phyloP scores from a whole-genome alignment of 2,888 invertebrate species.

The Drosophila cracens region DNA sequence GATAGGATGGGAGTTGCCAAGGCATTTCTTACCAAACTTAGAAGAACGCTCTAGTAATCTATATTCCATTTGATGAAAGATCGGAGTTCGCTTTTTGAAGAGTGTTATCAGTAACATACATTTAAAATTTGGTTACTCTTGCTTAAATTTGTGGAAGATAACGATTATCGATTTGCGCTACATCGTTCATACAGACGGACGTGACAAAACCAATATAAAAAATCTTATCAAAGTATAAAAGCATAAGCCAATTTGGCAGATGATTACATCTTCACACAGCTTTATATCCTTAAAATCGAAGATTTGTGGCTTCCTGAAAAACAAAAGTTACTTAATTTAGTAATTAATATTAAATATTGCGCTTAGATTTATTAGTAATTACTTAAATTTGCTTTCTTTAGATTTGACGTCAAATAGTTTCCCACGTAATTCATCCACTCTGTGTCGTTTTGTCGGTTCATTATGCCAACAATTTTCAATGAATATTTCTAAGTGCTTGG shows the following conservation, averaged over 20 bases:
- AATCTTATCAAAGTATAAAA: not conserved
- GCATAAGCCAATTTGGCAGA: not conserved
- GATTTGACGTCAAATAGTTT: accelerated
- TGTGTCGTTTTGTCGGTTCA: not conserved
- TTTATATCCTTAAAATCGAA: not conserved
- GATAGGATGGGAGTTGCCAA: not conserved
- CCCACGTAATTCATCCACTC: accelerated
- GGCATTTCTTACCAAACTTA: not conserved
- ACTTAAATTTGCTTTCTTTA: accelerated
- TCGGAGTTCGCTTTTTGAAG: not conserved
- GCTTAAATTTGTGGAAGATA: not conserved
- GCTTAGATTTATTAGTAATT: not conserved
- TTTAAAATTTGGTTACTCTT: not conserved
- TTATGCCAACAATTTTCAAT: not conserved
- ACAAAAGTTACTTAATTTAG: not conserved
- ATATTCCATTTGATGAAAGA: not conserved
- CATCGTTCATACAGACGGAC: not conserved
- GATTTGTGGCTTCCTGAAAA: not conserved
- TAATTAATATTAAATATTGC: not conserved
- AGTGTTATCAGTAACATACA: not conserved
- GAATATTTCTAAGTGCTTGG: not conserved
- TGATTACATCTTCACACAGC: not conserved
- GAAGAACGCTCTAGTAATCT: not conserved
- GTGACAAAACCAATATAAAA: not conserved
- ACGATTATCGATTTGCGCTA: not conserved